These are phyloP conservation scores for Chionomys nivalis DNA, from an alignment of 2,113 vertebrate species.

Conservation along the genomic window DNA sequence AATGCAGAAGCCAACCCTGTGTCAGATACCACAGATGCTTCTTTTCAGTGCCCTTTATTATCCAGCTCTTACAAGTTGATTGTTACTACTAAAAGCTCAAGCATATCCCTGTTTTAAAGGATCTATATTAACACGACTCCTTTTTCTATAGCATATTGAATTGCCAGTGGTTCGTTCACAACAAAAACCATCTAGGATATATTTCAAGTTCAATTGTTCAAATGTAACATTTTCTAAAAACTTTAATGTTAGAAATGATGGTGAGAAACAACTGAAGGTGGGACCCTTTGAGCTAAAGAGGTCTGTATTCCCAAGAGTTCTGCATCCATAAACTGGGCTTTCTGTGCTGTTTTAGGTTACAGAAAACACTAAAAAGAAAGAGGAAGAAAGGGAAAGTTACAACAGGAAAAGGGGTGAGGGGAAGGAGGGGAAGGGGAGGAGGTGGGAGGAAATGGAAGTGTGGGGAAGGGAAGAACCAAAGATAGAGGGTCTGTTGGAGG, in stretches of 20 bases:
- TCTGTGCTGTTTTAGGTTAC: neutral
- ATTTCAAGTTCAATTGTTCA: neutral
- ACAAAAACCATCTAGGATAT: neutral
- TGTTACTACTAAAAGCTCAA: neutral
- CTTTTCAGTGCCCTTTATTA: neutral
- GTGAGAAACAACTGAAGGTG: slow-evolving; percentile 18
- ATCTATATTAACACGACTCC: neutral
- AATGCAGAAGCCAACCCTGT: neutral
- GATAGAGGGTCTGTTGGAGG: fast-evolving
- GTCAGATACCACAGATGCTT: neutral
- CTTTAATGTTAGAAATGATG: neutral
- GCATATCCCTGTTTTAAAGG: neutral
- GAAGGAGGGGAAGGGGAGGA: neutral
- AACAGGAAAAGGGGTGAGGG: neutral
- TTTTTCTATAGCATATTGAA: slow-evolving; percentile 6
- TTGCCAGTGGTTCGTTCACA: neutral
- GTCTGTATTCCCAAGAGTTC: neutral
- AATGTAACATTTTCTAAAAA: neutral
- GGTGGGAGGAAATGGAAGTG: neutral
- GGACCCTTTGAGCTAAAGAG: neutral
- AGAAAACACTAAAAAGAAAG: neutral
- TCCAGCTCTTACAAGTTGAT: neutral
- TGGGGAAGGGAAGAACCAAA: neutral
- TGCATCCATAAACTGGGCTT: neutral
- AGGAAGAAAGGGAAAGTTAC: neutral